Conservation (phyloP, 2,113 vertebrate genomes). For the Megaceryle torquata region DNA sequence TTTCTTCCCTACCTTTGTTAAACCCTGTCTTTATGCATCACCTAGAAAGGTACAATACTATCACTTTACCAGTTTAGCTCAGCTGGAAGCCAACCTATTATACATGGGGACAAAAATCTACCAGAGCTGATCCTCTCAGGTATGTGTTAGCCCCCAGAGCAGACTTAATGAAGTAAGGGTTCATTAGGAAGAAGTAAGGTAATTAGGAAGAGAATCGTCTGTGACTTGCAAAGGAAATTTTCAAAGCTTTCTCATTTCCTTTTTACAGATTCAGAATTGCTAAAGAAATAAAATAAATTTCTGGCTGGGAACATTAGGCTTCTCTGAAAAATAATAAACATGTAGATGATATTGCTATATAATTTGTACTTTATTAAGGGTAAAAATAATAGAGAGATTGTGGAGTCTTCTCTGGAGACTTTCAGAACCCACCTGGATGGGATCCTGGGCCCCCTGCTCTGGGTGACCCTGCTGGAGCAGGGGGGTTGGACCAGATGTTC, state of each 20-base stretch:
- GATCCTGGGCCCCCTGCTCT: too few relatives aligned
- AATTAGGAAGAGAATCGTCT: not conserved
- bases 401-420: too few relatives aligned
- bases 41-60: not conserved
- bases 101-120: not conserved
- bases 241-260: not conserved
- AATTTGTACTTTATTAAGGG: not conserved
- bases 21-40: not conserved
- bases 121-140: not conserved
- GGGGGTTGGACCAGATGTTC: too few relatives aligned
- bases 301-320: not conserved
- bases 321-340: not conserved
- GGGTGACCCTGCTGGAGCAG: too few relatives aligned
- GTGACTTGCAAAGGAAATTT: not conserved
- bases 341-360: not conserved
- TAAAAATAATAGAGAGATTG: not conserved
- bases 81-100: not conserved
- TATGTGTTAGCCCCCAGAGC: not conserved
- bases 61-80: not conserved
- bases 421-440: too few relatives aligned
- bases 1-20: not conserved
- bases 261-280: not conserved
- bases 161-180: not conserved
- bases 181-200: not conserved
- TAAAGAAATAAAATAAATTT: not conserved